Percentiles rank a stretch among this genome's conserved stretches.
Conservation (phyloP, 2,113 vertebrate species). For the Sus scrofa region T2T-Sscrofa CM000822.6:47431501-47432000, state of each 20-base stretch:
- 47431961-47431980: background rate
- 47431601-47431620: background rate
- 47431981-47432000: too few species aligned
- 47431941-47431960: background rate
- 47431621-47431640: background rate
- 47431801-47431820: background rate
- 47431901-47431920: background rate
- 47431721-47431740: background rate
- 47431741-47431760: background rate
- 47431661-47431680: background rate
- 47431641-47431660: background rate
- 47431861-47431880: background rate
- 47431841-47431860: background rate
- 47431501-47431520: background rate
- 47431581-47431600: background rate
- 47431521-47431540: too few species aligned
- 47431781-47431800: background rate
- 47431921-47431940: background rate
- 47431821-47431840: background rate
- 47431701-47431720: background rate
- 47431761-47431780: background rate
- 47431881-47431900: background rate
- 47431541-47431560: background rate
- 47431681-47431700: background rate
- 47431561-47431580: background rate